Evolutionary conservation across 1,140 invertebrate species (phyloP).

Genomic region (Ericerus pela): DNA sequence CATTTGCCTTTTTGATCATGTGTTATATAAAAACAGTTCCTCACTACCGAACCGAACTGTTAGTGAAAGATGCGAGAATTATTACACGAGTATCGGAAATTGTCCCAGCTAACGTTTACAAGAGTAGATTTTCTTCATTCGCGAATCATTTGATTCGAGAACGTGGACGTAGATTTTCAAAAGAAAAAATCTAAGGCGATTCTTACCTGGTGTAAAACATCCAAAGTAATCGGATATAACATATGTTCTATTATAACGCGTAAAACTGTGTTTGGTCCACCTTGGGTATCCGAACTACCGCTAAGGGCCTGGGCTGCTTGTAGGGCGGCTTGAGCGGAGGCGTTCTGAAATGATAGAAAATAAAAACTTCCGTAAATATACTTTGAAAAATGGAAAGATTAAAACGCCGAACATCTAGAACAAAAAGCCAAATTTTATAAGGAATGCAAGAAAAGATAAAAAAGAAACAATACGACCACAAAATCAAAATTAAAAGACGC

Average conservation of each 20-base stretch:
- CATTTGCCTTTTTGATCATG: too few relatives aligned
- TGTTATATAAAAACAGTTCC: too few relatives aligned
- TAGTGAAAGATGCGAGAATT: too few relatives aligned
- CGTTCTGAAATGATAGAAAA: conserved; percentile 42
- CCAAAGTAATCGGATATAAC: conserved; percentile 93
- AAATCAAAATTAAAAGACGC: too few relatives aligned
- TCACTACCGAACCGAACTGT: too few relatives aligned
- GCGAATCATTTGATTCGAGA: too few relatives aligned
- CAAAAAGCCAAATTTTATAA: background rate
- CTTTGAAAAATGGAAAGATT: background rate
- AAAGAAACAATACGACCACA: too few relatives aligned
- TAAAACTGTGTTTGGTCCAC: conserved; percentile 88
- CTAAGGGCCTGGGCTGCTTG: conserved; percentile 65
- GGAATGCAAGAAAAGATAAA: conserved; percentile 4
- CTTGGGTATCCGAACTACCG: conserved; percentile 52
- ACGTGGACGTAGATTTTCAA: too few relatives aligned
- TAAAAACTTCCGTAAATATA: background rate
- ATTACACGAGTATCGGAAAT: too few relatives aligned
- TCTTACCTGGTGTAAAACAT: conserved; percentile 78
- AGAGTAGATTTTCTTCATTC: too few relatives aligned
- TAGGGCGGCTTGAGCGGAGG: conserved; percentile 59
- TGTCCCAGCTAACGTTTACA: too few relatives aligned
- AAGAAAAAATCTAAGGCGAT: too few relatives aligned
- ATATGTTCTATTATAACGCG: conserved; percentile 96
- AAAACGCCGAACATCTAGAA: background rate